These are phyloP conservation scores for Conger conger DNA, from an alignment of 2,113 vertebrate species.

Conservation along the genomic window DNA sequence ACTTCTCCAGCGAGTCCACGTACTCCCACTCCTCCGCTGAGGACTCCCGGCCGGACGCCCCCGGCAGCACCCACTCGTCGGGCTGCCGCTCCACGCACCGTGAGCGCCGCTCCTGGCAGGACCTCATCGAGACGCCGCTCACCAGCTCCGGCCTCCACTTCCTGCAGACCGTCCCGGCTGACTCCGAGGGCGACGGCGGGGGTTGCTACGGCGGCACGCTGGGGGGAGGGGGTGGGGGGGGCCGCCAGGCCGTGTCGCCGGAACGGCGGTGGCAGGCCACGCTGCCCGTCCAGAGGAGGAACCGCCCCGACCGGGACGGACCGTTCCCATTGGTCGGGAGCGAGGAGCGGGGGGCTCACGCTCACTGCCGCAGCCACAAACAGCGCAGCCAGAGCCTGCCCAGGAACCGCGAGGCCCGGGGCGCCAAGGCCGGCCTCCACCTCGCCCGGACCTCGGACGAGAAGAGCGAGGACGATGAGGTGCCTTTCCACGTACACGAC, in stretches of 20 bases:
- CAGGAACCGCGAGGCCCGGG: slow-evolving; percentile 73
- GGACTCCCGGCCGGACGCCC: slow-evolving; percentile 65
- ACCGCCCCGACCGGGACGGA: slow-evolving; percentile 78
- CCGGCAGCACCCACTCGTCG: slow-evolving; percentile 69
- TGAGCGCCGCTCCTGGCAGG: slow-evolving; percentile 82
- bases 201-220: slow-evolving; percentile 19
- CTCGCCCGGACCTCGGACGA: slow-evolving; percentile 68
- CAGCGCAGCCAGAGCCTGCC: slow-evolving; percentile 87
- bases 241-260: slow-evolving; percentile 67
- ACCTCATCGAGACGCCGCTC: slow-evolving; percentile 79
- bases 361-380: slow-evolving; percentile 71
- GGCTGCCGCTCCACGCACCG: slow-evolving; percentile 76
- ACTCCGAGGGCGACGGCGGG: slow-evolving; percentile 52
- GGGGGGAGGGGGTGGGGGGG: slow-evolving; percentile 55
- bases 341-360: slow-evolving; percentile 67
- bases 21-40: slow-evolving; percentile 82
- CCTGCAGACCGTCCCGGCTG: slow-evolving; percentile 64
- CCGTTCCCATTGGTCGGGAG: slow-evolving; percentile 81
- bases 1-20: slow-evolving; percentile 84
- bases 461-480: slow-evolving; percentile 70
- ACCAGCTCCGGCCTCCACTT: slow-evolving; percentile 78
- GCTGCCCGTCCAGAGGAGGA: slow-evolving; percentile 71
- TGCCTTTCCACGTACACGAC: slow-evolving; percentile 59
- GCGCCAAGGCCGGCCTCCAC: slow-evolving; percentile 57
- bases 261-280: slow-evolving; percentile 81